Evolutionary conservation across 2,113 vertebrate genomes (phyloP).

Genomic region (Drymodes brunneopygia): DNA sequence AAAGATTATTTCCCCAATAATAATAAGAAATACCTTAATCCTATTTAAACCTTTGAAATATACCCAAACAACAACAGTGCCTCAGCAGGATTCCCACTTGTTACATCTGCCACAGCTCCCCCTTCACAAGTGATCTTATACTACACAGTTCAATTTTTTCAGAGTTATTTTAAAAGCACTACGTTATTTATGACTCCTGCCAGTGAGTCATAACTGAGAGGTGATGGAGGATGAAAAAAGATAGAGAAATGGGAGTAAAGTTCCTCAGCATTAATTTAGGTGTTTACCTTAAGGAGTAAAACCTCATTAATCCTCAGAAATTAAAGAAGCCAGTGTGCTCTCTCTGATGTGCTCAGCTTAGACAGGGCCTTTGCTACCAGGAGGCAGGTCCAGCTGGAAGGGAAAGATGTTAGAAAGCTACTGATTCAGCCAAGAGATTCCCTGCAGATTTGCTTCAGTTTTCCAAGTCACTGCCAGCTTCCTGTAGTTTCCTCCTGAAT

Average conservation of each 20-base stretch:
- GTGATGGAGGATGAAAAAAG: not conserved
- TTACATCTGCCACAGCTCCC: not conserved
- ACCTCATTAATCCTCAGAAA: not conserved
- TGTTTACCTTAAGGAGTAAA: not conserved
- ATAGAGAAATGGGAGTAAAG: not conserved
- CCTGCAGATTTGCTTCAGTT: not conserved
- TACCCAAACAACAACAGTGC: not conserved
- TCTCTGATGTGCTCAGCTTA: not conserved
- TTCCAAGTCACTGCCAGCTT: not conserved
- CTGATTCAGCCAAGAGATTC: not conserved
- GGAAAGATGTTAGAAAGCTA: not conserved
- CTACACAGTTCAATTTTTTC: not conserved
- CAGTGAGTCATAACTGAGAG: not conserved
- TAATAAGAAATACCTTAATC: not conserved
- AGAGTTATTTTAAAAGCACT: not conserved
- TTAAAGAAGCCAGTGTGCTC: not conserved
- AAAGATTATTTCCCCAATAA: not conserved
- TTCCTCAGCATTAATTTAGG: not conserved
- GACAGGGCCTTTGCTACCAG: not conserved
- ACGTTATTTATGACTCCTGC: not conserved
- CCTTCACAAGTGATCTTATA: not conserved
- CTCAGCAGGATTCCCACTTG: not conserved
- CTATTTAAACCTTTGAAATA: not conserved
- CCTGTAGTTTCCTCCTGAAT: not conserved
- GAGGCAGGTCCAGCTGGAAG: not conserved